phyloP scores from a whole-genome alignment of 2,113 vertebrate genomes.

The Bucco capensis region DNA sequence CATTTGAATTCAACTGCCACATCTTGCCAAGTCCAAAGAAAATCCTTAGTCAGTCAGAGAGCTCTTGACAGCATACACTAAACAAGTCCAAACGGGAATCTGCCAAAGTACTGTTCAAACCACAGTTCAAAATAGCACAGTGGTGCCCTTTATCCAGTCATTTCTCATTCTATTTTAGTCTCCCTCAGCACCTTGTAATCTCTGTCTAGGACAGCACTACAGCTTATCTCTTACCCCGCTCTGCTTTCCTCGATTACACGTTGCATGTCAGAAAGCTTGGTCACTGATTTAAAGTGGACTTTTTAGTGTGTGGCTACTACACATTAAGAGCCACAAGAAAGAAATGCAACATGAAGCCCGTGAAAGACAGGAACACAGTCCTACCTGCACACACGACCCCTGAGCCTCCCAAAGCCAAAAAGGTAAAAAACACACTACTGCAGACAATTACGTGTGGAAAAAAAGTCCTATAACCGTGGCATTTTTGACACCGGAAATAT shows the following conservation, averaged over 20 bases:
- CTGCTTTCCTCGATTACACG: not conserved
- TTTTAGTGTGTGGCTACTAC: accelerated
- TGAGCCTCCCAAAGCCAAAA: not conserved
- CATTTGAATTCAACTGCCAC: not conserved
- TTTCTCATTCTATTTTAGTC: not conserved
- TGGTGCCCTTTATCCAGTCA: not conserved
- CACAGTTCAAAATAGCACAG: not conserved
- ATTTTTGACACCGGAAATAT: accelerated
- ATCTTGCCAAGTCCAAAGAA: not conserved
- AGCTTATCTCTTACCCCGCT: not conserved
- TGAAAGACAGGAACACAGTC: too few relatives aligned
- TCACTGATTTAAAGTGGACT: accelerated
- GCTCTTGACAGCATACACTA: not conserved
- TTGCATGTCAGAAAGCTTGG: accelerated
- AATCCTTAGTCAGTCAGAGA: not conserved
- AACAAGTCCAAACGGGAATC: not conserved
- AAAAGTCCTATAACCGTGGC: accelerated
- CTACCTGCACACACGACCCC: not conserved
- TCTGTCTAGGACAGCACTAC: not conserved
- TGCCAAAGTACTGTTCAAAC: not conserved
- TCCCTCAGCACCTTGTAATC: not conserved
- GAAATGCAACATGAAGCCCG: accelerated
- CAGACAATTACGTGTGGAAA: accelerated
- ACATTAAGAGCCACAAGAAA: accelerated
- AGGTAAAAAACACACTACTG: accelerated